Conservation (phyloP, 2,797 vertebrate species). For the Mareca penelope region DNA sequence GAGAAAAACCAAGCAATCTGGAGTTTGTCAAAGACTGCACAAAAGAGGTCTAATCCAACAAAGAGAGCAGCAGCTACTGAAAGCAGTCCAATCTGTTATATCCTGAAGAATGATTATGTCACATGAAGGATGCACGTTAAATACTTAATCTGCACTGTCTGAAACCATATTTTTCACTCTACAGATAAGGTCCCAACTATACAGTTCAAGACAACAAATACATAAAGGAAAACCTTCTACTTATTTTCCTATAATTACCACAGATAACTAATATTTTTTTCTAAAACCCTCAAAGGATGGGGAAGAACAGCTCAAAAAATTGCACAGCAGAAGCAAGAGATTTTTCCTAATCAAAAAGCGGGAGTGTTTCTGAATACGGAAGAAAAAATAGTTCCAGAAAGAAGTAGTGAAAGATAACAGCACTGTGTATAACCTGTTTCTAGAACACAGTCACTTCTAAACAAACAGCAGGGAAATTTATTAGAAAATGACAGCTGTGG, state of each 20-base stretch:
- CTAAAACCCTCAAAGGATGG: background rate
- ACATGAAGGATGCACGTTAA: background rate
- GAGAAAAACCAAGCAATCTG: background rate
- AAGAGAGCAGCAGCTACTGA: background rate
- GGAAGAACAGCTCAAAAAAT: background rate
- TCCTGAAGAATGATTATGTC: background rate
- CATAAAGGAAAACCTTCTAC: background rate
- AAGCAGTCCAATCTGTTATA: background rate
- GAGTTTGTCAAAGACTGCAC: background rate
- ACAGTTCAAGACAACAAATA: background rate
- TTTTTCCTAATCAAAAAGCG: background rate
- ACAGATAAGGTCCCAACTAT: background rate
- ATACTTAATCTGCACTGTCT: background rate
- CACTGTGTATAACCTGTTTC: background rate
- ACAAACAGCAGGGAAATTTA: background rate
- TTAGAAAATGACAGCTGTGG: background rate
- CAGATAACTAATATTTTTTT: background rate
- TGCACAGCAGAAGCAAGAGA: background rate
- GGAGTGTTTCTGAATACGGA: background rate
- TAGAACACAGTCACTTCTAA: background rate
- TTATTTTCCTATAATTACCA: background rate
- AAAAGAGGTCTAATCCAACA: background rate
- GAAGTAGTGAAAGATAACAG: background rate
- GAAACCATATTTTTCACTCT: background rate
- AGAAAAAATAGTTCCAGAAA: background rate